Evolutionary conservation across 2,113 vertebrate genomes (phyloP).

Genomic region (Cheirogaleus medius): DNA sequence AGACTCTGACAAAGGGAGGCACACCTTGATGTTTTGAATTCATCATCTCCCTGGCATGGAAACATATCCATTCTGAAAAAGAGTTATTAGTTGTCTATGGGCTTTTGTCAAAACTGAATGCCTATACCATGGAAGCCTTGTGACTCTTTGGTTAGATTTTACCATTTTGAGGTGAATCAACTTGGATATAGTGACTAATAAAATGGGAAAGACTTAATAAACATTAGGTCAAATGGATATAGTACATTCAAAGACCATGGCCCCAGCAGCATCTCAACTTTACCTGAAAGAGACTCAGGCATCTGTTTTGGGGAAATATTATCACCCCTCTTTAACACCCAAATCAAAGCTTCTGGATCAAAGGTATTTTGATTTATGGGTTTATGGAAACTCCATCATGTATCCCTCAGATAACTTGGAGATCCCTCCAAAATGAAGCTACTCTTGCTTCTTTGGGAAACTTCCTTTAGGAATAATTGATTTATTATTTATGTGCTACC

Average conservation of each 20-base stretch:
- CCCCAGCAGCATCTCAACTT: neutral
- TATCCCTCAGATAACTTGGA: neutral
- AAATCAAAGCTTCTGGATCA: neutral
- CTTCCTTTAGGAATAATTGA: neutral
- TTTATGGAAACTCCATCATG: neutral
- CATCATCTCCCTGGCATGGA: neutral
- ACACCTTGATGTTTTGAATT: neutral
- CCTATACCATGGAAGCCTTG: neutral
- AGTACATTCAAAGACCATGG: neutral
- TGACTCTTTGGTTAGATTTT: neutral
- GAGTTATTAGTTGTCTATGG: neutral
- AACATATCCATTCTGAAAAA: neutral
- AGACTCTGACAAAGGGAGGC: neutral
- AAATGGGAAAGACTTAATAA: neutral
- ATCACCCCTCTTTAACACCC: neutral
- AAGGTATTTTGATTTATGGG: neutral
- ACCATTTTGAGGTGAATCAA: neutral
- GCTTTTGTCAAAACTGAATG: neutral
- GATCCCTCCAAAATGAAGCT: neutral
- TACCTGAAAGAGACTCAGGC: neutral
- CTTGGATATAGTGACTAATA: neutral
- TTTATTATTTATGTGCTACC: neutral
- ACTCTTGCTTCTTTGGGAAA: neutral
- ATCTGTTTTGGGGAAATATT: neutral
- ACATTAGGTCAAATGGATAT: neutral